Conservation (phyloP, 2,113 vertebrate species). For the Copsychus sechellarum region DNA sequence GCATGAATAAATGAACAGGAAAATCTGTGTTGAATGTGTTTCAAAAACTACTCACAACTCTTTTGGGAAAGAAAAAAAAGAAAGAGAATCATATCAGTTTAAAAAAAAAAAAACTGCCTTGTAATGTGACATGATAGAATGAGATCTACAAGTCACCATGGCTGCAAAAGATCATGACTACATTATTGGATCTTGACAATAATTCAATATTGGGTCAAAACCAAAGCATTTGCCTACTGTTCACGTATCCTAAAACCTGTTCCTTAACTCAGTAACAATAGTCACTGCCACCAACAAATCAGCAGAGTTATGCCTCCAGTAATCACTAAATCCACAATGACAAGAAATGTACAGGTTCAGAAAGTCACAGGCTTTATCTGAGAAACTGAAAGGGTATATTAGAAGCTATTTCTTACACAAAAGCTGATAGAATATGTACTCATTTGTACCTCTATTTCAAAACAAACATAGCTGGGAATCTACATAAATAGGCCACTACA, state of each 20-base stretch:
- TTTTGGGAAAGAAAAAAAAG: neutral
- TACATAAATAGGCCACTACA: neutral
- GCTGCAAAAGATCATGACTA: neutral
- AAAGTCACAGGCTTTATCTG: neutral
- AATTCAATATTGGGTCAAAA: neutral
- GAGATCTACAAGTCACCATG: neutral
- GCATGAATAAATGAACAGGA: constrained; percentile 26
- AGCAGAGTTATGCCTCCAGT: neutral
- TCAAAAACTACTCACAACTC: neutral
- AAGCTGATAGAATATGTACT: neutral
- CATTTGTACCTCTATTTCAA: neutral
- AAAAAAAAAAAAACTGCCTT: neutral
- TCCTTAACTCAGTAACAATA: neutral
- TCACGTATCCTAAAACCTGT: neutral
- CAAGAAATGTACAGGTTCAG: neutral
- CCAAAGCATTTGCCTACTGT: neutral
- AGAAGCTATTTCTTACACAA: neutral
- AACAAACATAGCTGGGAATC: neutral
- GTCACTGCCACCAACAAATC: neutral
- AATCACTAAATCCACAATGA: neutral
- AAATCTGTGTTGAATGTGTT: neutral
- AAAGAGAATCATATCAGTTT: neutral
- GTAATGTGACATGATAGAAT: neutral
- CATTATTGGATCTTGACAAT: neutral
- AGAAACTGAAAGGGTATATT: neutral